These are phyloP conservation scores for Alca torda DNA, from an alignment of 2,797 vertebrate species.

Conservation along the genomic window DNA sequence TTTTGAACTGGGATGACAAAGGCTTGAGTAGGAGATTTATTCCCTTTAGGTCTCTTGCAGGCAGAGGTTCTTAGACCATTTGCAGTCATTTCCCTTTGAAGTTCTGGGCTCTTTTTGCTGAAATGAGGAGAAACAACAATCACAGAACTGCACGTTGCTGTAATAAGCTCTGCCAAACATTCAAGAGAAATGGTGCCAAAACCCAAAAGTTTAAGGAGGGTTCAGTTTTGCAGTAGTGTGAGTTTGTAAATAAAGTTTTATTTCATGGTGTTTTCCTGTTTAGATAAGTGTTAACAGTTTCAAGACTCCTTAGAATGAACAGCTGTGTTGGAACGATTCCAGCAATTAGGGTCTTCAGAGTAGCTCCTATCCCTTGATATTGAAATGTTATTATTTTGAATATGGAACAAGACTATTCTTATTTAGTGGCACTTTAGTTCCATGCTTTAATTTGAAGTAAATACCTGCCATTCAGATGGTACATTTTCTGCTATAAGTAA, in stretches of 20 bases:
- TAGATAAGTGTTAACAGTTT: slow-evolving; percentile 55
- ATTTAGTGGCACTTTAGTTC: neutral
- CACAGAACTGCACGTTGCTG: rapidly evolving
- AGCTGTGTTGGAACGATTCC: slow-evolving; percentile 28
- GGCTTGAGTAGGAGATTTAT: neutral
- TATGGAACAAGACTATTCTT: neutral
- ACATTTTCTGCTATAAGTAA: neutral
- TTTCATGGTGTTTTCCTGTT: slow-evolving; percentile 58
- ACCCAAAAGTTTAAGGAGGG: neutral
- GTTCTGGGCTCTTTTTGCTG: neutral
- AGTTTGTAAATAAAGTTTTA: slow-evolving; percentile 61
- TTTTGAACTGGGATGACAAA: neutral
- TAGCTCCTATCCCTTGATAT: neutral
- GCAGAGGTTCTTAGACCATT: neutral
- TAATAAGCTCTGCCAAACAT: neutral
- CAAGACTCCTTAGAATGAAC: slow-evolving; percentile 49
- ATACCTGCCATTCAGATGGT: neutral
- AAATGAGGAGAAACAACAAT: neutral
- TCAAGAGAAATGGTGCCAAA: slow-evolving; percentile 3
- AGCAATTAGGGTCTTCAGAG: slow-evolving; percentile 18
- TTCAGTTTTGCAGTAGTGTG: slow-evolving; percentile 39
- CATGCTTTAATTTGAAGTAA: neutral
- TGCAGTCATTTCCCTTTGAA: neutral
- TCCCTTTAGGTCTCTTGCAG: neutral
- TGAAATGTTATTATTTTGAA: neutral